Percentiles rank a stretch among this genome's conserved stretches.
phyloP scores from a whole-genome alignment of 30 jellyfish, hydroid and myxozoan genomes.

The Sanderia malayensis region DNA sequence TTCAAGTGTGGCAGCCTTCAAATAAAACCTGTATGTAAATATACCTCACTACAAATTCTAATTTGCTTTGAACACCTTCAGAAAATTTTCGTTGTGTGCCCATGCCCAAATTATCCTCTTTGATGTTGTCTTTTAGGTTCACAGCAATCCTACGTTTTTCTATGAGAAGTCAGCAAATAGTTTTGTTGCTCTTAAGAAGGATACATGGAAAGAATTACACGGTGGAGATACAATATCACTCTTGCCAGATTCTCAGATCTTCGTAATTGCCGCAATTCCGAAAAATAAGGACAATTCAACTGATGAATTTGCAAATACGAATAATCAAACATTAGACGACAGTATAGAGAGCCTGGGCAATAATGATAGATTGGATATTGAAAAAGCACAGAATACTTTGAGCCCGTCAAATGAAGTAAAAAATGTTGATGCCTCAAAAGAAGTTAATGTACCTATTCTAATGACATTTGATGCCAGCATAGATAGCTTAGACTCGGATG shows the following conservation, averaged over 20 bases:
- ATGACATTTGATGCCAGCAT: background rate
- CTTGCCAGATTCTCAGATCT: constrained; percentile 39
- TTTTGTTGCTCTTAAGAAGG: constrained; percentile 13
- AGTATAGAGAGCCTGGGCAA: background rate
- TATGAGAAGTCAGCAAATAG: constrained; percentile 2
- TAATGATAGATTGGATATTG: background rate
- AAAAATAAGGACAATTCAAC: background rate
- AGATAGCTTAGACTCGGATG: background rate
- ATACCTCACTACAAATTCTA: background rate
- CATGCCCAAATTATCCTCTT: background rate
- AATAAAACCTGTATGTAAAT: constrained; percentile 62
- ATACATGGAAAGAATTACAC: constrained; percentile 40
- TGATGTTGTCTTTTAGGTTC: constrained; percentile 13
- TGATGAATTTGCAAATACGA: background rate
- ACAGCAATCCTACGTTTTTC: constrained; percentile 45
- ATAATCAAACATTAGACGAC: background rate
- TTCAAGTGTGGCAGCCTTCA: constrained; percentile 33
- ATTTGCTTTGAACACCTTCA: background rate
- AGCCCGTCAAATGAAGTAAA: background rate
- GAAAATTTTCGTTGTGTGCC: background rate
- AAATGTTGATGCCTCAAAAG: background rate
- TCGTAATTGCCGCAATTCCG: constrained; percentile 3
- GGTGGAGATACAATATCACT: constrained; percentile 51
- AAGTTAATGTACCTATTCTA: background rate
- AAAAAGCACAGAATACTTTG: background rate